Evolutionary conservation across 2,888 invertebrate genomes (phyloP).

Genomic region (Sarcophaga variegata): DNA sequence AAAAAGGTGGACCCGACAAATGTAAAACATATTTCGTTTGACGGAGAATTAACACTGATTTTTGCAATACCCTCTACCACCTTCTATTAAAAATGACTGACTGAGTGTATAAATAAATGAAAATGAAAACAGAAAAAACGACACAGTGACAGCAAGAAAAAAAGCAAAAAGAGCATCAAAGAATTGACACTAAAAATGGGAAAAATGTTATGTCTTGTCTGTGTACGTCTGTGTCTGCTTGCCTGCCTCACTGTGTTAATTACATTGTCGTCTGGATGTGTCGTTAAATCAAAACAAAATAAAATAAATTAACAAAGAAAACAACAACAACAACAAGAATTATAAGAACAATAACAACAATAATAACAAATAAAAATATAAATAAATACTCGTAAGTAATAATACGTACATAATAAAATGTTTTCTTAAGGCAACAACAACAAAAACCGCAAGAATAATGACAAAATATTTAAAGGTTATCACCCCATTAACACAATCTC

Average conservation of each 20-base stretch:
- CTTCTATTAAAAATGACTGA: neutral
- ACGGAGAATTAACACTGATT: neutral
- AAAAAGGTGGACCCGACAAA: too few relatives aligned
- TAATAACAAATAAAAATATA: conserved; percentile 14
- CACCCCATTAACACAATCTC: conserved; percentile 32
- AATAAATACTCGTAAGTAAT: conserved; percentile 17
- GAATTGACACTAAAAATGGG: conserved; percentile 40
- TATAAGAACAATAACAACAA: too few relatives aligned
- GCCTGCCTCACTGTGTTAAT: conserved; percentile 38
- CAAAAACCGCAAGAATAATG: too few relatives aligned
- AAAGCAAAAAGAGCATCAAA: neutral
- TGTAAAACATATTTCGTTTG: too few relatives aligned
- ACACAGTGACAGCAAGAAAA: too few relatives aligned
- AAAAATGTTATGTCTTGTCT: neutral
- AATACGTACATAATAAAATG: conserved; percentile 13
- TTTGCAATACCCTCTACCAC: neutral
- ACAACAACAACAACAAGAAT: neutral
- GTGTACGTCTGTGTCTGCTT: neutral
- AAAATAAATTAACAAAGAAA: neutral
- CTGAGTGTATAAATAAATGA: neutral
- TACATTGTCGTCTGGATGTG: conserved; percentile 49
- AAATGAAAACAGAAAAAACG: neutral
- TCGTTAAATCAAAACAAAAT: conserved; percentile 15
- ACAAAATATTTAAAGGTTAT: conserved; percentile 14
- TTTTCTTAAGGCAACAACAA: neutral